A percentile compares a stretch with the other conserved stretches of the same genome.
phyloP scores from a whole-genome alignment of 2,888 invertebrate genomes.

The Empis livida region DNA sequence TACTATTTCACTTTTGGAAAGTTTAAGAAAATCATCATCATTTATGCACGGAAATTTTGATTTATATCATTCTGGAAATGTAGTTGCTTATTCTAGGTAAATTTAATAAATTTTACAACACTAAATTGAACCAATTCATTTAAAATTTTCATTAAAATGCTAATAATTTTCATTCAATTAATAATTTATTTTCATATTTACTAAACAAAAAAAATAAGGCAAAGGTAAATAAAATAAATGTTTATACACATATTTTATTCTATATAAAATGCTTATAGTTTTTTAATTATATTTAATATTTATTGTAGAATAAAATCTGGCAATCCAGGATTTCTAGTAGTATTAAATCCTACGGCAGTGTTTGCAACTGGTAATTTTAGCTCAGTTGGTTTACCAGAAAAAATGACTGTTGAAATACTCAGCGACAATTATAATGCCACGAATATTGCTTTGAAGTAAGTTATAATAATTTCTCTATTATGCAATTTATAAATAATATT shows the following conservation, averaged over 20 bases:
- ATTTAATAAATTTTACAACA: slow-evolving; percentile 8
- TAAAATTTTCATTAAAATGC: too few relatives aligned
- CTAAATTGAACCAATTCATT: too few relatives aligned
- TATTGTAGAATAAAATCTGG: slow-evolving; percentile 51
- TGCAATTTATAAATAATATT: too few relatives aligned
- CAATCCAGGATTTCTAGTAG: slow-evolving; percentile 61
- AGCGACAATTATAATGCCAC: slow-evolving; percentile 40
- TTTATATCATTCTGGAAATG: slow-evolving; percentile 35
- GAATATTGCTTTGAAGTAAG: slow-evolving; percentile 20
- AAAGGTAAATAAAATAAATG: slow-evolving; percentile 4
- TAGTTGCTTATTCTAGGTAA: slow-evolving; percentile 60
- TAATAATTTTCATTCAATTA: too few relatives aligned
- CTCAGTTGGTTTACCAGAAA: slow-evolving; percentile 39
- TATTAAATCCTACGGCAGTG: slow-evolving; percentile 48
- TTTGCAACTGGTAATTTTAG: slow-evolving; percentile 44
- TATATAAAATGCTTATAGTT: not conserved
- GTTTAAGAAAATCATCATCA: slow-evolving; percentile 42
- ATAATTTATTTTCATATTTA: not conserved
- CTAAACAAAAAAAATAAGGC: not conserved
- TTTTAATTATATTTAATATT: not conserved
- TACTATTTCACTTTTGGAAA: slow-evolving; percentile 17
- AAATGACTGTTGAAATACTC: slow-evolving; percentile 45
- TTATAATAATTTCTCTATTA: not conserved
- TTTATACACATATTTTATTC: too few relatives aligned
- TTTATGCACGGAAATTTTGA: slow-evolving; percentile 49